These are phyloP conservation scores for Callyntrura guangdongensis DNA, from an alignment of 2,888 invertebrate genomes.

Conservation along the genomic window DNA sequence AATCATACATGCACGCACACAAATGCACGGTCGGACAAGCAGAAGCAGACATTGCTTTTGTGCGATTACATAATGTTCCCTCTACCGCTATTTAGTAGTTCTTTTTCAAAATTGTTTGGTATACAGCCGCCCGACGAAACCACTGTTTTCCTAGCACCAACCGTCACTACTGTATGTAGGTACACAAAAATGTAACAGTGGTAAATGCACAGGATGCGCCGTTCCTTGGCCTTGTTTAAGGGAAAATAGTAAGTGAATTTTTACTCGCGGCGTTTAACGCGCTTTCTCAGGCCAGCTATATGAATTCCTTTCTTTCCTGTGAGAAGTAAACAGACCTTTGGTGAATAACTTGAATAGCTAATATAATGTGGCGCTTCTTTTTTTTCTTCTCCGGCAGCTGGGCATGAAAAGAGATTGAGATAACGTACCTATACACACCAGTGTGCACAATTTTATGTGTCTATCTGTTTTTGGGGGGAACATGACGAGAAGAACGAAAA, in stretches of 20 bases:
- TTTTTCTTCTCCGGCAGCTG: slow-evolving; percentile 41
- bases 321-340: slow-evolving; percentile 60
- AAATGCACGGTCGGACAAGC: slow-evolving; percentile 38
- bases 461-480: neutral
- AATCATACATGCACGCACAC: slow-evolving; percentile 56
- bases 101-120: slow-evolving; percentile 67
- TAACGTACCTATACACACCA: neutral
- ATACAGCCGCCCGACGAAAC: slow-evolving; percentile 38
- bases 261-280: slow-evolving; percentile 34
- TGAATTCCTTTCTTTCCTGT: neutral
- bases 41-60: slow-evolving; percentile 58
- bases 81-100: neutral
- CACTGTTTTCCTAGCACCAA: slow-evolving; percentile 9
- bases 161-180: slow-evolving; percentile 35
- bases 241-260: slow-evolving; percentile 36
- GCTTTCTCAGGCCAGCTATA: neutral
- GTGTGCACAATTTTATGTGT: neutral
- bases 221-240: neutral
- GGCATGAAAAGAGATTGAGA: slow-evolving; percentile 20
- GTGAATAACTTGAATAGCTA: slow-evolving; percentile 73
- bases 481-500: slow-evolving; percentile 16
- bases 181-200: slow-evolving; percentile 5
- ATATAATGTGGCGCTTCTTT: slow-evolving; percentile 68
- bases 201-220: slow-evolving; percentile 34
- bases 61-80: slow-evolving; percentile 76